Conservation (phyloP, 2,888 invertebrate genomes). For the Melieria crassipennis region DNA sequence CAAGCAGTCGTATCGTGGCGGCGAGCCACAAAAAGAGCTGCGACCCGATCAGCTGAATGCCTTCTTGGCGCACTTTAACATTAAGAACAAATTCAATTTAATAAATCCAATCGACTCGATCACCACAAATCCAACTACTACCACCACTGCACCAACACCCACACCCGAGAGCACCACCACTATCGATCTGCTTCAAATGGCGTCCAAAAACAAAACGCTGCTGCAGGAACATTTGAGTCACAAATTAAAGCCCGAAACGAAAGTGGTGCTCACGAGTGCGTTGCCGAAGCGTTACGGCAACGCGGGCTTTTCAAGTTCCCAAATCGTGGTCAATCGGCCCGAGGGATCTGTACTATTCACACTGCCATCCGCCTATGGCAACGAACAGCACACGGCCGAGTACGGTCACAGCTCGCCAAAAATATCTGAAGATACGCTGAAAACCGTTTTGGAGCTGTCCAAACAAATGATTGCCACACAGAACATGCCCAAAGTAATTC, state of each 20-base stretch:
- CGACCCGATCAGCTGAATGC: constrained; percentile 65
- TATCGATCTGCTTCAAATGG: constrained; percentile 5
- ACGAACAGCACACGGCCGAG: constrained; percentile 41
- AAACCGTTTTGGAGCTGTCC: constrained; percentile 64
- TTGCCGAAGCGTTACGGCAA: constrained; percentile 47
- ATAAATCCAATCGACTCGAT: constrained; percentile 46
- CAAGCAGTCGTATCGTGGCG: constrained; percentile 57
- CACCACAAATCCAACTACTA: constrained; percentile 6
- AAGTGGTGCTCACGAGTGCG: constrained; percentile 53
- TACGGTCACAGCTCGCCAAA: constrained; percentile 55
- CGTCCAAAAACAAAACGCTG: constrained; percentile 43
- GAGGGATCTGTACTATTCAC: constrained; percentile 64
- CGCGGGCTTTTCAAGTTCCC: constrained; percentile 60
- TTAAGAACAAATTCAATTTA: constrained; percentile 59
- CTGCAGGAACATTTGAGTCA: constrained; percentile 47
- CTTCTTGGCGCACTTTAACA: constrained; percentile 63
- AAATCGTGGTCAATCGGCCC: constrained; percentile 65
- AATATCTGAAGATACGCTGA: constrained; percentile 64
- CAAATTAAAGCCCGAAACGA: constrained; percentile 57
- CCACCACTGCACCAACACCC: not conserved
- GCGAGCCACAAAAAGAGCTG: constrained; percentile 52
- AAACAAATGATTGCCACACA: constrained; percentile 65
- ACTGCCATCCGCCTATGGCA: constrained; percentile 49
- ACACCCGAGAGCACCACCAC: constrained; percentile 8
- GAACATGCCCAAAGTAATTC: constrained; percentile 60